Evolutionary conservation across 2,797 vertebrate species (phyloP).

Genomic region (Microctenopoma lineatum): DNA sequence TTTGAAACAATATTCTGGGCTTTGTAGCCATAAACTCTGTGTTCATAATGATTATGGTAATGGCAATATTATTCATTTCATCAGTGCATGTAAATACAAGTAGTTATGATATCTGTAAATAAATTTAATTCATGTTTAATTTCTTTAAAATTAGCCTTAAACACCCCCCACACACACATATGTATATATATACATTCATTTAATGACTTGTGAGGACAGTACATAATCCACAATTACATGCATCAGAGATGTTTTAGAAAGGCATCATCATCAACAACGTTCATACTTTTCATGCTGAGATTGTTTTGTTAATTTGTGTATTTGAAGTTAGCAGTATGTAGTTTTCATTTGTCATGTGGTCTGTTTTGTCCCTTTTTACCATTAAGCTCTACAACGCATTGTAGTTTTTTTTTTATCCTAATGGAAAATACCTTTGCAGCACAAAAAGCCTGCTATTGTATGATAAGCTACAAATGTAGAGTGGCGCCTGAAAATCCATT

Average conservation of each 20-base stretch:
- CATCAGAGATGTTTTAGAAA: neutral
- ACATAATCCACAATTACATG: neutral
- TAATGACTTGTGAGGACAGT: neutral
- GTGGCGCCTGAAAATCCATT: slow-evolving; percentile 80
- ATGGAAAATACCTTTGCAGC: slow-evolving; percentile 74
- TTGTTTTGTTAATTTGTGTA: neutral
- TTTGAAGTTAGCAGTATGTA: neutral
- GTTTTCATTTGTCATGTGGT: slow-evolving; percentile 19
- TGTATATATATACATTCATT: neutral
- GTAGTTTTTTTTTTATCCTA: slow-evolving; percentile 40
- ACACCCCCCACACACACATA: too few species aligned
- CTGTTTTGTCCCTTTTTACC: slow-evolving; percentile 8
- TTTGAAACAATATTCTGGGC: too few species aligned
- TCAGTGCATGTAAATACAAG: neutral
- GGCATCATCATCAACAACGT: neutral
- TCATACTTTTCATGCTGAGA: neutral
- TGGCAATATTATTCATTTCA: neutral
- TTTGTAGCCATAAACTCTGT: too few species aligned
- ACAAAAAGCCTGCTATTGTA: slow-evolving; percentile 78
- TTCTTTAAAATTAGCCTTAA: too few species aligned
- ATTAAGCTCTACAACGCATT: slow-evolving; percentile 35
- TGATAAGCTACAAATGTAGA: slow-evolving; percentile 82
- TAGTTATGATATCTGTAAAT: neutral
- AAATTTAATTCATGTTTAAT: neutral
- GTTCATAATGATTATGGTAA: neutral